phyloP scores from a whole-genome alignment of 2,797 vertebrate genomes.

The Paedocypris micromegethes region DNA sequence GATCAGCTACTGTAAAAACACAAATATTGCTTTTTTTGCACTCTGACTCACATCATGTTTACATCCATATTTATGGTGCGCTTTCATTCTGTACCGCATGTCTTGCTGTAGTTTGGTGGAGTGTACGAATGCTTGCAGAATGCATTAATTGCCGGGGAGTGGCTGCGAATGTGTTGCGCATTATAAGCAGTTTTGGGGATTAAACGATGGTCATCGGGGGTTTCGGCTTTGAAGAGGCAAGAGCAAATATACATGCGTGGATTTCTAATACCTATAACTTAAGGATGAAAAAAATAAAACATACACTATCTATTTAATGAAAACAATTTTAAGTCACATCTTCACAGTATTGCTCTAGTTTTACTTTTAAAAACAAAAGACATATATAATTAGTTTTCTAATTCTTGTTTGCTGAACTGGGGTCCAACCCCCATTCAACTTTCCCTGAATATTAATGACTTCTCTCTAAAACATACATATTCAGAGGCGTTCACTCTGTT shows the following conservation, averaged over 20 bases:
- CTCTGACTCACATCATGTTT: constrained; percentile 43
- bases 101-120: constrained; percentile 49
- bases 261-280: constrained; percentile 28
- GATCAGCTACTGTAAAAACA: constrained; percentile 32
- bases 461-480: constrained; percentile 58
- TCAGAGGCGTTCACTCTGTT: constrained; percentile 68
- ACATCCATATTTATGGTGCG: constrained; percentile 54
- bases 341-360: background rate
- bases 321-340: background rate
- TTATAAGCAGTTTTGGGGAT: constrained; percentile 61
- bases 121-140: constrained; percentile 55
- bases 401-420: background rate
- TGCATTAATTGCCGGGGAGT: constrained; percentile 59
- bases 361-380: too few relatives aligned
- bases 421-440: constrained; percentile 1
- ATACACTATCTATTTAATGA: background rate
- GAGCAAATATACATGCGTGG: constrained; percentile 24
- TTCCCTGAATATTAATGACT: constrained; percentile 72
- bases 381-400: too few relatives aligned
- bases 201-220: constrained; percentile 56
- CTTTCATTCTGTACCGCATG: constrained; percentile 39
- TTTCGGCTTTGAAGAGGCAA: constrained; percentile 46
- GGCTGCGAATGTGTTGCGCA: constrained; percentile 55
- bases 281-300: constrained; percentile 2
- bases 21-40: constrained; percentile 31